phyloP scores from a whole-genome alignment of 1,140 invertebrate genomes.

The Cydia splendana region DNA sequence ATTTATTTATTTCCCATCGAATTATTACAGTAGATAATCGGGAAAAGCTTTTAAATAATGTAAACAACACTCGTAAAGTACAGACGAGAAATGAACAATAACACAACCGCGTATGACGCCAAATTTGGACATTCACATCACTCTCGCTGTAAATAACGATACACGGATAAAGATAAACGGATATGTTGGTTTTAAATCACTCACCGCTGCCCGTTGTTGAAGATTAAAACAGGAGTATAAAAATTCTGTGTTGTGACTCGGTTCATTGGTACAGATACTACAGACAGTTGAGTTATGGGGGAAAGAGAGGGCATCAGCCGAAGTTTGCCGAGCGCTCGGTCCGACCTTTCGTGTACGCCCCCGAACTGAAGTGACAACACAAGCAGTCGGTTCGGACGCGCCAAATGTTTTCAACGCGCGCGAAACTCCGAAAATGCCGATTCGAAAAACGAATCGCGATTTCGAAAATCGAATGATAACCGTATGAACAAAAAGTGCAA shows the following conservation, averaged over 20 bases:
- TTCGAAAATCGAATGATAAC: slow-evolving; percentile 50
- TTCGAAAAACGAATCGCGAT: slow-evolving; percentile 48
- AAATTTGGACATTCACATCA: neutral
- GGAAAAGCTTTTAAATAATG: slow-evolving; percentile 35
- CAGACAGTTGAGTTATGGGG: neutral
- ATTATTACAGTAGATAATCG: slow-evolving; percentile 15
- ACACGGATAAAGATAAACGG: slow-evolving; percentile 32
- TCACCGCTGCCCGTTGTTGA: slow-evolving; percentile 43
- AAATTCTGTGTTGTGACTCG: slow-evolving; percentile 62
- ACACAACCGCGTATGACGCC: slow-evolving; percentile 30
- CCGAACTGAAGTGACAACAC: slow-evolving; percentile 56
- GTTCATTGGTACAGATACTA: slow-evolving; percentile 51
- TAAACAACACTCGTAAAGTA: slow-evolving; percentile 44
- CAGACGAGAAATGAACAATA: slow-evolving; percentile 53
- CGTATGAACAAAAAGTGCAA: slow-evolving; percentile 25
- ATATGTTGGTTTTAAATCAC: slow-evolving; percentile 38
- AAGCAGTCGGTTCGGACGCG: slow-evolving; percentile 67
- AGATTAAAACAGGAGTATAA: slow-evolving; percentile 41
- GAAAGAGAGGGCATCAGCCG: slow-evolving; percentile 51
- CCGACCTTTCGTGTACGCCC: slow-evolving; percentile 62
- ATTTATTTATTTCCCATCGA: neutral
- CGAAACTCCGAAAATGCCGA: slow-evolving; percentile 43
- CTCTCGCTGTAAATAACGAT: slow-evolving; percentile 26
- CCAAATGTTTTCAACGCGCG: slow-evolving; percentile 61
- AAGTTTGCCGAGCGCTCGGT: slow-evolving; percentile 58